These are phyloP conservation scores for Penaeus vannamei DNA, from an alignment of 1,140 invertebrate species.

Conservation along the genomic window DNA sequence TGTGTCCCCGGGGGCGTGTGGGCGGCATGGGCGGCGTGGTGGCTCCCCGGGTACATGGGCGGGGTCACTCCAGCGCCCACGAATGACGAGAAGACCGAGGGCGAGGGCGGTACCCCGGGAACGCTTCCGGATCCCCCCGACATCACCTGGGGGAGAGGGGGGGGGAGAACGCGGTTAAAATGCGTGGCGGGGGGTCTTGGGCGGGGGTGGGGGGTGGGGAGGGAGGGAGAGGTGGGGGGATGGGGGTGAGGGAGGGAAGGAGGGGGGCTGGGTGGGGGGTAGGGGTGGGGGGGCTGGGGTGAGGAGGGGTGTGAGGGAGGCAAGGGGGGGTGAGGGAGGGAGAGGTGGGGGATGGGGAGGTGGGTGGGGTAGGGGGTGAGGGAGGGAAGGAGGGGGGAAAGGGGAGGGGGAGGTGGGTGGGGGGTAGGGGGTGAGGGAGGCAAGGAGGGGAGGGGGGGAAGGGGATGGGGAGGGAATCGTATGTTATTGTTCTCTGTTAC, in stretches of 20 bases:
- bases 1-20: background rate
- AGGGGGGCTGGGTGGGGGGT: background rate
- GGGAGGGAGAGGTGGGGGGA: background rate
- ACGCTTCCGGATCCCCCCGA: conserved; percentile 53
- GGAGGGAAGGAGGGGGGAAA: no score
- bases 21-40: conserved; percentile 24
- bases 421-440: no score
- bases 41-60: conserved; percentile 46
- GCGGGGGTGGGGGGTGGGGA: background rate
- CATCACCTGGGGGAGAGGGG: conserved; percentile 27
- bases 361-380: no score
- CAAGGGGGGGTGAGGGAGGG: background rate
- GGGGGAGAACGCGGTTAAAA: background rate
- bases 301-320: background rate
- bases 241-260: background rate
- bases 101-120: conserved; percentile 50
- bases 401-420: no score
- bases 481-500: background rate
- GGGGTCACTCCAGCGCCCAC: conserved; percentile 66
- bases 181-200: no score
- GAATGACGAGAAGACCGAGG: conserved; percentile 67
- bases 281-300: background rate
- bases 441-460: no score
- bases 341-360: background rate
- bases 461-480: no score